phyloP scores from a whole-genome alignment of 2,113 vertebrate genomes.

The Elephantulus edwardii region DNA sequence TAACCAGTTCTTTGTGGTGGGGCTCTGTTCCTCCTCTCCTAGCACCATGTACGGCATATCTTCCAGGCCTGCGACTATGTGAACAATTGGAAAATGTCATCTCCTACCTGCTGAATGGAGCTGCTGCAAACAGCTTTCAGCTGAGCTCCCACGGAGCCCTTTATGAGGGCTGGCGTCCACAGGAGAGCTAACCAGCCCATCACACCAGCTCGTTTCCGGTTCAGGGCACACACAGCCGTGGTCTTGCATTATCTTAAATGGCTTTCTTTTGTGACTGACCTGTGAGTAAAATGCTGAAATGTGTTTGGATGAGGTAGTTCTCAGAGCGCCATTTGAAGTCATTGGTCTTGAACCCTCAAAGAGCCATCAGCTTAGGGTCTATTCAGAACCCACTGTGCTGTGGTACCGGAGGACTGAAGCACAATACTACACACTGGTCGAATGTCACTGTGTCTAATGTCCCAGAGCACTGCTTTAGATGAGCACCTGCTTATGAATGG shows the following conservation, averaged over 20 bases:
- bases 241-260: neutral
- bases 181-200: neutral
- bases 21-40: constrained; percentile 42
- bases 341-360: neutral
- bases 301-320: neutral
- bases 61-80: constrained; percentile 33
- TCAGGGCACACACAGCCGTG: neutral
- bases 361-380: neutral
- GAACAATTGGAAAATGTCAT: constrained; percentile 59
- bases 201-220: accelerated
- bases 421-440: neutral
- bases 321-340: neutral
- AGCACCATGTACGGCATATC: neutral
- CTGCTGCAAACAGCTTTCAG: neutral
- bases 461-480: too few relatives aligned
- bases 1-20: constrained; percentile 25
- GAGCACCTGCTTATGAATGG: too few relatives aligned
- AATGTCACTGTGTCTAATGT: neutral
- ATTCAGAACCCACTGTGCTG: neutral
- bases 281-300: neutral
- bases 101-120: constrained; percentile 42
- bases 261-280: too few relatives aligned
- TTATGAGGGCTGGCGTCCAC: neutral
- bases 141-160: neutral
- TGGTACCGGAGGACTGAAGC: neutral